Evolutionary conservation across 2,888 invertebrate genomes (phyloP).

Genomic region (Aquatica leii): DNA sequence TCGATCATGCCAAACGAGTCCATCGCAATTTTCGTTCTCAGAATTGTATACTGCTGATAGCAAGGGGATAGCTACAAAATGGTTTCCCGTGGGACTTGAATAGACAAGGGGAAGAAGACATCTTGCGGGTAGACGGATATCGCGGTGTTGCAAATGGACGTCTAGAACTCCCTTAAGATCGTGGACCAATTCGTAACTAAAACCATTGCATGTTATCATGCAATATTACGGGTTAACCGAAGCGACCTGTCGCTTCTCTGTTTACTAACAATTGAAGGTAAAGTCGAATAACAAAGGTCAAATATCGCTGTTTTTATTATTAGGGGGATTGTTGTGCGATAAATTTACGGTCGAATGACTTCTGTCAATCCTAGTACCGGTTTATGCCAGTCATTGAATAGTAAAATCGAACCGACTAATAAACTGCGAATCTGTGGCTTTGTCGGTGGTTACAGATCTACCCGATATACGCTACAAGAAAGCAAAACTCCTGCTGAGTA

Average conservation of each 20-base stretch:
- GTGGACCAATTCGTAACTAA: conserved; percentile 47
- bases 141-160: conserved; percentile 53
- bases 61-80: conserved; percentile 56
- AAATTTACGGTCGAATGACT: conserved; percentile 48
- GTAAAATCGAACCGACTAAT: conserved; percentile 47
- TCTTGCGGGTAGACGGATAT: conserved; percentile 55
- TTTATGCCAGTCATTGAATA: conserved; percentile 47
- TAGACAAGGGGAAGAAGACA: conserved; percentile 54
- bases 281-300: conserved; percentile 26
- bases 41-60: conserved; percentile 57
- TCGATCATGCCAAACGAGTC: conserved; percentile 48
- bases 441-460: conserved; percentile 50
- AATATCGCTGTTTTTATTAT: conserved; percentile 24
- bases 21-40: conserved; percentile 55
- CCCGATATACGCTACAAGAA: conserved; percentile 42
- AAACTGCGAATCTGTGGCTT: conserved; percentile 50
- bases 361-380: conserved; percentile 50
- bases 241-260: conserved; percentile 41
- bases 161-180: conserved; percentile 51
- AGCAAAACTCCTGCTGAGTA: conserved; percentile 44
- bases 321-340: conserved; percentile 33
- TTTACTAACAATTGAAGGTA: conserved; percentile 35
- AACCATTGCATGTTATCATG: conserved; percentile 47
- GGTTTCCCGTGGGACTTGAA: conserved; percentile 51
- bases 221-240: conserved; percentile 42